Percentiles rank a stretch among this genome's conserved stretches.
phyloP scores from a whole-genome alignment of 2,888 invertebrate species.

The Himalopsyche anomala region DNA sequence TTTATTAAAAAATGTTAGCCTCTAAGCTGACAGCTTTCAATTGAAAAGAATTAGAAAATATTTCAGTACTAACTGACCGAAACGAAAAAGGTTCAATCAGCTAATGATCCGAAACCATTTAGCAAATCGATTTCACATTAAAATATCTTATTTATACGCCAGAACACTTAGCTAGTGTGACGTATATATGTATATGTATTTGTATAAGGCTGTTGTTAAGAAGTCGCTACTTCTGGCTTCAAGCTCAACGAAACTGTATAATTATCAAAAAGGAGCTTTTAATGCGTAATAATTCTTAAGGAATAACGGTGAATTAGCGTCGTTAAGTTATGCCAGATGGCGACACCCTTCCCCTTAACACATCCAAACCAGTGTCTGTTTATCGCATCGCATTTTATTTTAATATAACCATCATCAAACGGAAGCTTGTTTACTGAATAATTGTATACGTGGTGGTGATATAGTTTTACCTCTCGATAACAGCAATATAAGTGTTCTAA shows the following conservation, averaged over 20 bases:
- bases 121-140: not conserved
- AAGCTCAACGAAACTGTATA: constrained; percentile 13
- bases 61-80: not conserved
- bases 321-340: constrained; percentile 34
- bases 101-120: not conserved
- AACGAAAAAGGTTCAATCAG: not conserved
- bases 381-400: constrained; percentile 1
- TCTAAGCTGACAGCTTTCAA: too few relatives aligned
- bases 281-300: constrained; percentile 29
- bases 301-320: constrained; percentile 31
- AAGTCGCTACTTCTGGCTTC: not conserved
- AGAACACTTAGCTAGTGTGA: not conserved
- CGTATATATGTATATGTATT: not conserved
- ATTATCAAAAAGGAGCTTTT: constrained; percentile 34
- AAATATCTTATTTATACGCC: not conserved
- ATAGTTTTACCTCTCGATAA: too few relatives aligned
- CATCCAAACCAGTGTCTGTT: constrained; percentile 21
- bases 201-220: constrained; percentile 10
- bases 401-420: too few relatives aligned
- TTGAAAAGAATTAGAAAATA: not conserved
- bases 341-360: constrained; percentile 21
- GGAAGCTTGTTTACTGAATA: too few relatives aligned
- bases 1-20: too few relatives aligned
- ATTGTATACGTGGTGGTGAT: too few relatives aligned
- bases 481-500: too few relatives aligned